Evolutionary conservation across 1,140 invertebrate genomes (phyloP).

Genomic region (Agrilus planipennis): DNA sequence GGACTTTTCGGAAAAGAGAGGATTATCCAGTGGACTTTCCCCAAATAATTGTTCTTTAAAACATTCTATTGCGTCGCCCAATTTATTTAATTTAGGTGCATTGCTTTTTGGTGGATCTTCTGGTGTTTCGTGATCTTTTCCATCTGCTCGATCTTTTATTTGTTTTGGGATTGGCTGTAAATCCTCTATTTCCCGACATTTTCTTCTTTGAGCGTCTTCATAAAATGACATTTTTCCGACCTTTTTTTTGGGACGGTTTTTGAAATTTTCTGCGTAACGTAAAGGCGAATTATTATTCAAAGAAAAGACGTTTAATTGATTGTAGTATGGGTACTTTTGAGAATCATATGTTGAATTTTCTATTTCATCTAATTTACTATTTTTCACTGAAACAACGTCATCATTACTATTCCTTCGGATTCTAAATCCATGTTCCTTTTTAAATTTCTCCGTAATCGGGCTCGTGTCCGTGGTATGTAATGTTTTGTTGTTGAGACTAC

Average conservation of each 20-base stretch:
- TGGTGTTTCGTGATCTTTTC: conserved; percentile 14
- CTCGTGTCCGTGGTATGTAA: too few relatives aligned
- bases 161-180: conserved; percentile 36
- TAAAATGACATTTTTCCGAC: conserved; percentile 46
- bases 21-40: conserved; percentile 58
- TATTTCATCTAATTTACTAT: too few relatives aligned
- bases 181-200: conserved; percentile 40
- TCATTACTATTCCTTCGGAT: too few relatives aligned
- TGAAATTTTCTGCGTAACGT: conserved; percentile 44
- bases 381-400: too few relatives aligned
- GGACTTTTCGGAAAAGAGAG: conserved; percentile 51
- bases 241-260: conserved; percentile 42
- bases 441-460: too few relatives aligned
- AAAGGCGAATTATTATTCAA: conserved; percentile 42
- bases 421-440: too few relatives aligned
- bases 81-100: conserved; percentile 35
- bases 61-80: conserved; percentile 63
- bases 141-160: conserved; percentile 18
- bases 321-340: conserved; percentile 43
- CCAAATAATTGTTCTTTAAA: conserved; percentile 62
- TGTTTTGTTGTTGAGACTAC: too few relatives aligned
- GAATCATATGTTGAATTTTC: too few relatives aligned
- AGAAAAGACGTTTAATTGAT: conserved; percentile 25
- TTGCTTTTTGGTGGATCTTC: conserved; percentile 6
- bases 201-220: conserved; percentile 33